Percentiles rank a stretch among this genome's conserved stretches.
These are phyloP conservation scores for Marisa cornuarietis DNA, from an alignment of 1,140 invertebrate species.

Conservation along the genomic window DNA sequence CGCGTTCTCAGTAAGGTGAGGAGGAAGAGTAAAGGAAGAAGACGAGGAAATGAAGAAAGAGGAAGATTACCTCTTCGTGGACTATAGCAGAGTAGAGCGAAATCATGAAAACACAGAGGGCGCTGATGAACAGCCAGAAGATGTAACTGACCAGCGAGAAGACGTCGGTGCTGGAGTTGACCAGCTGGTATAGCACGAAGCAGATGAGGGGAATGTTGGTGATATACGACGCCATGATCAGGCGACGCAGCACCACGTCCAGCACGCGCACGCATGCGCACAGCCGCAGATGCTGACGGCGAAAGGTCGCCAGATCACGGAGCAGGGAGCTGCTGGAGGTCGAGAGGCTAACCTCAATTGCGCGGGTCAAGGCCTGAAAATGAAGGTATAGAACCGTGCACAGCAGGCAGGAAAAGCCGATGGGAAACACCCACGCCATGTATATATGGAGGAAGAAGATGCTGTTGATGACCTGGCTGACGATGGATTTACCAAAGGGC, in stretches of 20 bases:
- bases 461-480: not conserved
- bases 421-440: not conserved
- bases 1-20: too few species aligned
- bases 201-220: not conserved
- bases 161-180: not conserved
- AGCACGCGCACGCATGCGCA: constrained; percentile 11
- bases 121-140: not conserved
- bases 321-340: not conserved
- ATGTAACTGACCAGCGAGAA: not conserved
- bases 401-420: not conserved
- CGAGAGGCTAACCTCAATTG: not conserved
- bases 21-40: too few species aligned
- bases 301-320: not conserved
- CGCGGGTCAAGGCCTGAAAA: not conserved
- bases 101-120: not conserved
- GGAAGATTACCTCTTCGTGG: not conserved
- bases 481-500: not conserved
- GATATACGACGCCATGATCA: constrained; percentile 5
- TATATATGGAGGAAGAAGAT: not conserved
- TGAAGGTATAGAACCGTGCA: not conserved
- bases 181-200: not conserved
- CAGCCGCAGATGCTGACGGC: not conserved
- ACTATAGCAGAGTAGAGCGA: not conserved
- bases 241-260: not conserved
- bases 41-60: not conserved